Evolutionary conservation across 2,797 vertebrate genomes (phyloP).

Genomic region (Periparus ater): DNA sequence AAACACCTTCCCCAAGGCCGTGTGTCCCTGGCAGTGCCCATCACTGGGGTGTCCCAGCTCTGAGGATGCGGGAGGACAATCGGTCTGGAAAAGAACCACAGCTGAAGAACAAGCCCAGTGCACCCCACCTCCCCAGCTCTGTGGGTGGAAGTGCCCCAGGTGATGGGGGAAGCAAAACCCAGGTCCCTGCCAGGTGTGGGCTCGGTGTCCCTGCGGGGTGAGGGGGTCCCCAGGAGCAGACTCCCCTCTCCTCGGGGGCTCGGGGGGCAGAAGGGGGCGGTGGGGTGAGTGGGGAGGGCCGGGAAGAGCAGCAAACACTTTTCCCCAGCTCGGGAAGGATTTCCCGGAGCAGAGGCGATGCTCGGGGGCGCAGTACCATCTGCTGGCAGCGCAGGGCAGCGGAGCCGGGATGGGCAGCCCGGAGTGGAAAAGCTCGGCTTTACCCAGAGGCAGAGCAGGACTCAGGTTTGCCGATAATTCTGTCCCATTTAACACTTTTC

Average conservation of each 20-base stretch:
- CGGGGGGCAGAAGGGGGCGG: neutral
- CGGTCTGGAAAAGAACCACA: neutral
- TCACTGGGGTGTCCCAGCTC: neutral
- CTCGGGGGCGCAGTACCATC: conserved; percentile 50
- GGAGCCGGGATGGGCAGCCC: neutral
- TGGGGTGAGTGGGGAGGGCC: neutral
- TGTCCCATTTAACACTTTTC: fast-evolving
- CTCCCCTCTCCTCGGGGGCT: neutral
- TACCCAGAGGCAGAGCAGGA: fast-evolving
- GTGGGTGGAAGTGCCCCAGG: neutral
- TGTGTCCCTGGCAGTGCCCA: neutral
- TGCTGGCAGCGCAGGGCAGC: neutral
- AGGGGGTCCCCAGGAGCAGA: neutral
- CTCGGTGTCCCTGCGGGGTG: fast-evolving
- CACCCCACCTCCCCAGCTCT: neutral
- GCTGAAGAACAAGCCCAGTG: fast-evolving
- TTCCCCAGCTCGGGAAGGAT: too few species aligned
- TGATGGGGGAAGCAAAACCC: neutral
- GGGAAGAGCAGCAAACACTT: neutral
- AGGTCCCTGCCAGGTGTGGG: fast-evolving
- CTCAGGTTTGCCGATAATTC: fast-evolving
- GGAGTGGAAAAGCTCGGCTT: fast-evolving
- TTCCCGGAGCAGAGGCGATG: neutral
- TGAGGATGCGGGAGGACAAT: neutral
- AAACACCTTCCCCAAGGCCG: neutral